Conservation (phyloP, 2,113 vertebrate genomes). For the Columba janthina region DNA sequence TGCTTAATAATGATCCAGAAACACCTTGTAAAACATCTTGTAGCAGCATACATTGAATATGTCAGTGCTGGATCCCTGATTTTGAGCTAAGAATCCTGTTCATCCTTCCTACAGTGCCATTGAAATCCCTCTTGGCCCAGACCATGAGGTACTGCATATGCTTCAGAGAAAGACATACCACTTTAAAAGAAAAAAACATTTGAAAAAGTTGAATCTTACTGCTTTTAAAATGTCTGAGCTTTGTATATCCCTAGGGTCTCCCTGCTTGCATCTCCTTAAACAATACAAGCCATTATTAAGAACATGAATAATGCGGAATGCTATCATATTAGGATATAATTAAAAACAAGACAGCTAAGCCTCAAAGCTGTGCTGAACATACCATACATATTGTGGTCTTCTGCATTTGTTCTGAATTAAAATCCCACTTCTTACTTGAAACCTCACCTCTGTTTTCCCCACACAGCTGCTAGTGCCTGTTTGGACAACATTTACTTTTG, state of each 20-base stretch:
- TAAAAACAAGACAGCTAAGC: slow-evolving; percentile 47
- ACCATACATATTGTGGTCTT: neutral
- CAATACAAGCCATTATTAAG: slow-evolving; percentile 22
- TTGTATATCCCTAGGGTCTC: slow-evolving; percentile 18
- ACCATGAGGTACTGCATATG: neutral
- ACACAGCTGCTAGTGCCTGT: neutral
- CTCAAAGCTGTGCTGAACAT: neutral
- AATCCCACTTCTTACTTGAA: neutral
- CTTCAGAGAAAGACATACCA: neutral
- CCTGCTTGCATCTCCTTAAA: slow-evolving; percentile 31
- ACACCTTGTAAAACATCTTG: neutral
- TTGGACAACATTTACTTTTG: neutral
- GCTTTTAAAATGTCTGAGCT: neutral
- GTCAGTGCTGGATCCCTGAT: neutral
- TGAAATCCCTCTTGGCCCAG: neutral
- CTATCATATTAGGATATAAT: slow-evolving; percentile 31
- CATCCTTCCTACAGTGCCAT: neutral
- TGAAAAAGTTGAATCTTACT: neutral
- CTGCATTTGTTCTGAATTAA: slow-evolving; percentile 33
- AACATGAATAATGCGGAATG: neutral
- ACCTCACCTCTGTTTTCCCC: neutral
- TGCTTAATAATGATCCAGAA: neutral
- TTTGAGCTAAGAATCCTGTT: neutral
- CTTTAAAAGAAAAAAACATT: neutral
- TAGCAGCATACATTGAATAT: neutral